phyloP scores from a whole-genome alignment of 1,140 invertebrate species.

The Drosophila willistoni region DNA sequence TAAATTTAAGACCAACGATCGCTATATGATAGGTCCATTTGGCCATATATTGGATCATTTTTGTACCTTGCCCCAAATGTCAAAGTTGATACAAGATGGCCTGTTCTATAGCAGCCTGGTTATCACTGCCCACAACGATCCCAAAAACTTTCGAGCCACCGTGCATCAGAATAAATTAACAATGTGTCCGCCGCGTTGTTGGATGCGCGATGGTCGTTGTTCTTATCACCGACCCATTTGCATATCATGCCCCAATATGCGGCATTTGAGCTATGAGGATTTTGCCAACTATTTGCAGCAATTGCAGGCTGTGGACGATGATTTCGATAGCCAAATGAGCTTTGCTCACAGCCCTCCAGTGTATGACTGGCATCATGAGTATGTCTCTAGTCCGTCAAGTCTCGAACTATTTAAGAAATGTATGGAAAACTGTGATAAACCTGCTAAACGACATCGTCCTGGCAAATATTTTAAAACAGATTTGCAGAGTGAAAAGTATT shows the following conservation, averaged over 20 bases:
- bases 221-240: conserved; percentile 28
- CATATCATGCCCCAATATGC: conserved; percentile 40
- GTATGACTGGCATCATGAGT: neutral
- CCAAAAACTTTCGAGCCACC: neutral
- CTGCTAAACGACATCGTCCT: neutral
- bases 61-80: neutral
- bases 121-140: conserved; percentile 16
- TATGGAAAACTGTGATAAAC: neutral
- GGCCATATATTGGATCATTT: conserved; percentile 12
- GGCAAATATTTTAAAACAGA: neutral
- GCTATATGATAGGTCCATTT: conserved; percentile 2
- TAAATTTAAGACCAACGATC: conserved; percentile 18
- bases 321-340: neutral
- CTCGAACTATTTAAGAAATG: neutral
- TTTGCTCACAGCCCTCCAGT: neutral
- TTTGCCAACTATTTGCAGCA: conserved; percentile 11
- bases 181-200: conserved; percentile 22
- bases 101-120: conserved; percentile 43
- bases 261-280: conserved; percentile 19
- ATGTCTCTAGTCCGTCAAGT: neutral
- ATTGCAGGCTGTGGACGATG: neutral
- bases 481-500: neutral
- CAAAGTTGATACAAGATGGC: conserved; percentile 24
- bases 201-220: conserved; percentile 33
- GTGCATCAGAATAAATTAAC: neutral